A percentile compares a stretch with the other conserved stretches of the same genome.
Evolutionary conservation across 2,113 vertebrate species (phyloP).

Genomic region (Himantopus leucocephalus): DNA sequence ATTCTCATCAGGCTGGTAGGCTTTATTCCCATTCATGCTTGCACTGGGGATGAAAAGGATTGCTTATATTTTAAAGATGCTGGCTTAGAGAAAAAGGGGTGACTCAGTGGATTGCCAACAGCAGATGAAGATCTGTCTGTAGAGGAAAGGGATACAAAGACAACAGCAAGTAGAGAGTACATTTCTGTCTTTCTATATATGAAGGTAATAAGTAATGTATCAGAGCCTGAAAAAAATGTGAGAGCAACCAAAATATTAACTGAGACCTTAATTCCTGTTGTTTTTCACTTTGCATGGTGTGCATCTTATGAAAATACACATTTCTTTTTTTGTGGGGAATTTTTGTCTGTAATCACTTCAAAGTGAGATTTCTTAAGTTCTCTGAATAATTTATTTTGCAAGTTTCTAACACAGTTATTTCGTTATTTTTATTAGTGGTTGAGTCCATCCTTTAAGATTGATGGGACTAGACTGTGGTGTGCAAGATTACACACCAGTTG

Average conservation of each 20-base stretch:
- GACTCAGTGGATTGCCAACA: not conserved
- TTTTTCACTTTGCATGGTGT: not conserved
- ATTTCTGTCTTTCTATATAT: not conserved
- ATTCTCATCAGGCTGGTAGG: not conserved
- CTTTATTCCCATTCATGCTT: not conserved
- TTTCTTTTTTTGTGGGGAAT: not conserved
- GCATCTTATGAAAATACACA: not conserved
- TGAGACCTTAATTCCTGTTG: not conserved
- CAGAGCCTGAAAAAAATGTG: not conserved
- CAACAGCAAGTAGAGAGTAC: not conserved
- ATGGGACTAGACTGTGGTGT: not conserved
- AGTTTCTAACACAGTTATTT: not conserved
- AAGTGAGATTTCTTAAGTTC: not conserved
- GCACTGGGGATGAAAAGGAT: not conserved
- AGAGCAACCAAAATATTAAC: not conserved
- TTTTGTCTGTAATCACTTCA: not conserved
- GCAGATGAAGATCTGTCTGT: not conserved
- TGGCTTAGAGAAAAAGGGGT: not conserved
- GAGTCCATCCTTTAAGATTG: not conserved
- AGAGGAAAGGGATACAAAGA: not conserved
- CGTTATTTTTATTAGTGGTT: not conserved
- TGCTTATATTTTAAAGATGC: not conserved
- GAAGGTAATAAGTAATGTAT: not conserved
- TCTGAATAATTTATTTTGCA: not conserved
- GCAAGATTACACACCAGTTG: not conserved